Evolutionary conservation across 1,140 invertebrate species (phyloP).

Genomic region (Phortica variegata): DNA sequence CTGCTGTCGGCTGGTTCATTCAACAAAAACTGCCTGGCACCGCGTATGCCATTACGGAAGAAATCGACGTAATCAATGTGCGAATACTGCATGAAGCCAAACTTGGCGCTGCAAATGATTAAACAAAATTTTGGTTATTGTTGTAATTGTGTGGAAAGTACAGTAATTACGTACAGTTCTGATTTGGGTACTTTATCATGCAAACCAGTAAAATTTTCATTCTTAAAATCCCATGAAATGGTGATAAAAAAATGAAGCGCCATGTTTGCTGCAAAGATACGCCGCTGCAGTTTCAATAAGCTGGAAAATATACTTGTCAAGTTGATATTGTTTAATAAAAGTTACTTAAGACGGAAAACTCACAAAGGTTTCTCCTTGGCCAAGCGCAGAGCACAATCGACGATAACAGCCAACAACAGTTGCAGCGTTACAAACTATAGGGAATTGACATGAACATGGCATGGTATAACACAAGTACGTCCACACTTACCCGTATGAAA

Average conservation of each 20-base stretch:
- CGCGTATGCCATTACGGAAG: slow-evolving; percentile 60
- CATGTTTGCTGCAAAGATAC: slow-evolving; percentile 73
- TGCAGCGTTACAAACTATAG: slow-evolving; percentile 44
- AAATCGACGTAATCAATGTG: slow-evolving; percentile 58
- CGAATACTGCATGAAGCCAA: slow-evolving; percentile 54
- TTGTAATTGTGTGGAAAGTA: not conserved
- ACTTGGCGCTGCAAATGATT: slow-evolving; percentile 16
- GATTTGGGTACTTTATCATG: slow-evolving; percentile 61
- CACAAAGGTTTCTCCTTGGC: slow-evolving; percentile 73
- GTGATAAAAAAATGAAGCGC: slow-evolving; percentile 78
- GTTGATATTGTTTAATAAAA: not conserved
- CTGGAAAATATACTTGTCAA: slow-evolving; percentile 58
- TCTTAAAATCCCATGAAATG: slow-evolving; percentile 80
- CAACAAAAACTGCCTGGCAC: slow-evolving; percentile 62
- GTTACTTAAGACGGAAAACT: slow-evolving; percentile 45
- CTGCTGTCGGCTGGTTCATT: slow-evolving; percentile 61
- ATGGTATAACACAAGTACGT: no score
- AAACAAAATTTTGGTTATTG: not conserved
- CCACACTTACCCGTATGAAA: slow-evolving; percentile 58
- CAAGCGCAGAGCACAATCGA: slow-evolving; percentile 51
- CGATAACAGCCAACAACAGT: slow-evolving; percentile 41
- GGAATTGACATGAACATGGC: not conserved
- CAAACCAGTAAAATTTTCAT: slow-evolving; percentile 70
- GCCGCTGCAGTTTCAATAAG: slow-evolving; percentile 72
- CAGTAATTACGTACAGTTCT: slow-evolving; percentile 69